Evolutionary conservation across 92 coral and sea anemone species (phyloP), one percentile per base, ranked within the genome.

Genomic region (Epizoanthus ramosus): DNA sequence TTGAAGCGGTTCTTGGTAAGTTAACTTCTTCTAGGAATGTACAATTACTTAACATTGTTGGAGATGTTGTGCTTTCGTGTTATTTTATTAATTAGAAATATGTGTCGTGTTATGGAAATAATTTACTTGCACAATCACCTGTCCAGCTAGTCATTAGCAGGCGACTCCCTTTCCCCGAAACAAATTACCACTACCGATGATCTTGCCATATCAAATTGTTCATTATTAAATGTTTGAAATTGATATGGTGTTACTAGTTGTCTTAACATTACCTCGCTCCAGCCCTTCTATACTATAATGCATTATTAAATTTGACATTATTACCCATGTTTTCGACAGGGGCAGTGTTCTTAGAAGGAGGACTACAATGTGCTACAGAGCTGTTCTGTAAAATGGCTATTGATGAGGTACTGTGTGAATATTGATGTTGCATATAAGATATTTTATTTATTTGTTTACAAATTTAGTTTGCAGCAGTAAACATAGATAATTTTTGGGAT

Each of bases 1-100:
- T 96, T 69, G 99, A 96, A 87, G 99, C 99, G 53, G 69, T 96
- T 61, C 86, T 96, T 6, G 99, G 99, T 96, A 70, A 73, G 83
- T 37, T 39, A 4, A 10, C 13, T 52, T 54, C 14, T 54, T 25
- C 57, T 41, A 21, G 56, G 13, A 9, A 9, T 45, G 4, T 22
- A 52, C 6, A 63, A 12, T 10, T 50, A 50, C 3, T 50, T 50
- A 50, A 50, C 12, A 64, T 22, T 23, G 70, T 71, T 25, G 77
- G 41, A 41, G 47, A 10, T 31, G 69, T 8, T 12, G 41, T 71
- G 39, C n/a, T 25, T 71, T 71, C 54, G 24, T 37, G 39, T 57
- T n/a, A 22, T 39, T 8, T 28, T 8, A 21, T 17, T n/a, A 21
- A 71, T 39, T 41, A 71, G 0, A 28, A 28, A 0, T 0, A 14